Conservation (phyloP, 2,888 invertebrate species). For the Brenthis daphne region DNA sequence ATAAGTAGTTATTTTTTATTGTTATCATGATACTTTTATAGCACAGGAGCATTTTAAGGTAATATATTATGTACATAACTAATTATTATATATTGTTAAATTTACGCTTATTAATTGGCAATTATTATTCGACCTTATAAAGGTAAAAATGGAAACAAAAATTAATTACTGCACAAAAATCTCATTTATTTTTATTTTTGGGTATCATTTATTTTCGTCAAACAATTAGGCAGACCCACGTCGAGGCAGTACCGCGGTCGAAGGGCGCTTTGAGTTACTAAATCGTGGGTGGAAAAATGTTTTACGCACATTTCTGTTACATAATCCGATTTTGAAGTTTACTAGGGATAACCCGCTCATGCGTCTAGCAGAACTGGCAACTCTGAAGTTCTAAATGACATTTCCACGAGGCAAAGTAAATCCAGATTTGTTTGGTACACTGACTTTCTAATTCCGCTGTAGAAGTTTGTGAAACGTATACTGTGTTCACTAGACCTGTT, state of each 20-base stretch:
- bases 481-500: conserved; percentile 74
- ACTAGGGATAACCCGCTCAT: conserved; percentile 42
- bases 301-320: conserved; percentile 65
- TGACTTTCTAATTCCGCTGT: conserved; percentile 78
- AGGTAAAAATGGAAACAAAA: conserved; percentile 59
- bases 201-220: conserved; percentile 80
- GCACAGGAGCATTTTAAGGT: conserved; percentile 22
- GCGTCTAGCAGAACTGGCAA: conserved; percentile 41
- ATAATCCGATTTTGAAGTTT: conserved; percentile 41
- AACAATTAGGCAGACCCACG: conserved; percentile 73
- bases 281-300: conserved; percentile 58
- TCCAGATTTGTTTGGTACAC: conserved; percentile 73
- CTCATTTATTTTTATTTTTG: conserved; percentile 78
- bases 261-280: conserved; percentile 21
- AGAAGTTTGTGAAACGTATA: conserved; percentile 80
- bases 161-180: conserved; percentile 74
- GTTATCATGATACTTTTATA: conserved; percentile 25
- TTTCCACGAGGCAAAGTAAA: conserved; percentile 69
- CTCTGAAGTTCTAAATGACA: conserved; percentile 70
- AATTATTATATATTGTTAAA: conserved; percentile 22
- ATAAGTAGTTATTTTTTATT: conserved; percentile 31
- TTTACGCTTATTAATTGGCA: conserved; percentile 21
- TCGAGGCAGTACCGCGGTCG: conserved; percentile 42
- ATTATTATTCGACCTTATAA: conserved; percentile 23
- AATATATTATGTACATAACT: conserved; percentile 11